phyloP scores from a whole-genome alignment of 1,140 invertebrate genomes.

The Gonatopus flavifemur region DNA sequence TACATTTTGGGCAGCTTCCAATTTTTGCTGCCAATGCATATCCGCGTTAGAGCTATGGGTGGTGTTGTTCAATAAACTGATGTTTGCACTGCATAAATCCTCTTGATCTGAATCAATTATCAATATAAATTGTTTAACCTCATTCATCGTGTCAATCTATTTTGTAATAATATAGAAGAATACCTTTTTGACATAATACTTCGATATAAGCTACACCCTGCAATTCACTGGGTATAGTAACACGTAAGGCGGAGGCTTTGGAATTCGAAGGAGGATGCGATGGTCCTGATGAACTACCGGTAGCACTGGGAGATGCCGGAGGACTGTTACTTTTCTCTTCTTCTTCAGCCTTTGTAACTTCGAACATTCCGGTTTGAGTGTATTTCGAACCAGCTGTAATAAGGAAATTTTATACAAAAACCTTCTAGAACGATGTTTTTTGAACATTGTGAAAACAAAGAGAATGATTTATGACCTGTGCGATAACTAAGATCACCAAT shows the following conservation, averaged over 20 bases:
- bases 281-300: slow-evolving; percentile 20
- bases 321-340: slow-evolving; percentile 65
- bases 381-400: slow-evolving; percentile 82
- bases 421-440: not conserved
- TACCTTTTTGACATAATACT: slow-evolving; percentile 89
- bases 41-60: slow-evolving; percentile 72
- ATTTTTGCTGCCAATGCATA: slow-evolving; percentile 89
- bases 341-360: slow-evolving; percentile 92
- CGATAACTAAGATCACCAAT: slow-evolving; percentile 95
- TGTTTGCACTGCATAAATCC: slow-evolving; percentile 75
- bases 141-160: not conserved
- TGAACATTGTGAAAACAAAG: slow-evolving; percentile 8
- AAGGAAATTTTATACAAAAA: not conserved
- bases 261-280: slow-evolving; percentile 34
- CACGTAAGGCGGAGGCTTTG: slow-evolving; percentile 82
- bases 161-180: slow-evolving; percentile 9
- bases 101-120: slow-evolving; percentile 69
- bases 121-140: not conserved
- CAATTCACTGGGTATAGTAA: slow-evolving; percentile 89
- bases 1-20: slow-evolving; percentile 96
- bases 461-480: slow-evolving; percentile 63
- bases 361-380: slow-evolving; percentile 91
- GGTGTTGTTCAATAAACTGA: slow-evolving; percentile 73
- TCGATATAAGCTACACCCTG: slow-evolving; percentile 96
- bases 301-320: slow-evolving; percentile 57